phyloP scores from a whole-genome alignment of 2,113 vertebrate genomes.

The Elachura formosa region DNA sequence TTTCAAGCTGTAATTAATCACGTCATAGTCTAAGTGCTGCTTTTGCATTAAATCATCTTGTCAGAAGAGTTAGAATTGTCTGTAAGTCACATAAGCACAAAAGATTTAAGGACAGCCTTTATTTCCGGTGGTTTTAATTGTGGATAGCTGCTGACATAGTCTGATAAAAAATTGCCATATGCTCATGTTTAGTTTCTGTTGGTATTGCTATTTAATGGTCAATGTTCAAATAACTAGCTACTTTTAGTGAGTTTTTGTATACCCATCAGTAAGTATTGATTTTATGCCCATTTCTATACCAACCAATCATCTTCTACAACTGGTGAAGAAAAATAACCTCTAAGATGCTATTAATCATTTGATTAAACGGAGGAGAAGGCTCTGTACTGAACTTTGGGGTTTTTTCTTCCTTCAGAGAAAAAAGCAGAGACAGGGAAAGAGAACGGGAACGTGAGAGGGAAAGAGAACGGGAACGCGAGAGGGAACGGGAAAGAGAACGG shows the following conservation, averaged over 20 bases:
- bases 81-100: not conserved
- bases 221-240: not conserved
- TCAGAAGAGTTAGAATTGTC: not conserved
- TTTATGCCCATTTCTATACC: not conserved
- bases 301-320: not conserved
- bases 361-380: not conserved
- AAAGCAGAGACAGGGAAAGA: slow-evolving; percentile 79
- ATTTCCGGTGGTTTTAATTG: not conserved
- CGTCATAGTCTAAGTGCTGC: not conserved
- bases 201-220: not conserved
- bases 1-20: not conserved
- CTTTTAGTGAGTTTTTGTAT: not conserved
- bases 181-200: not conserved
- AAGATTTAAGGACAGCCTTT: not conserved
- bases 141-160: not conserved
- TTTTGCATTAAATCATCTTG: not conserved
- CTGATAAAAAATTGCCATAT: not conserved
- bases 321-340: not conserved
- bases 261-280: not conserved
- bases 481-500: slow-evolving; percentile 78
- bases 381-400: not conserved
- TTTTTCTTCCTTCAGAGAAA: slow-evolving; percentile 69
- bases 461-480: slow-evolving; percentile 79
- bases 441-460: slow-evolving; percentile 80
- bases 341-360: not conserved